These are phyloP conservation scores for Sminthopsis crassicaudata DNA, from an alignment of 2,113 vertebrate genomes.

Conservation along the genomic window DNA sequence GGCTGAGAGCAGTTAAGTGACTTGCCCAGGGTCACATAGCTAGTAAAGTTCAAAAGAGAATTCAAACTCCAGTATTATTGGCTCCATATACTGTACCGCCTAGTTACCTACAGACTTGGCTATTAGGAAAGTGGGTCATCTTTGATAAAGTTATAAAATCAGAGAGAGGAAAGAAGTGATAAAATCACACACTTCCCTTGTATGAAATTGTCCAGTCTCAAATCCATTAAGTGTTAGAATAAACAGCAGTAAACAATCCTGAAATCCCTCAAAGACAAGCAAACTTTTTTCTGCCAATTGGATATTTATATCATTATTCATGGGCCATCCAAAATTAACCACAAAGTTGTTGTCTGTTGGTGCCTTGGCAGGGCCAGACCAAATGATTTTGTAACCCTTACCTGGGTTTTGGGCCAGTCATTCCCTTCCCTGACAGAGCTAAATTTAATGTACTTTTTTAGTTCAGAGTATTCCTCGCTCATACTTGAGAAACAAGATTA, in stretches of 20 bases:
- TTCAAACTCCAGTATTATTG: neutral
- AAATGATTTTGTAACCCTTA: too few species aligned
- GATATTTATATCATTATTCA: too few species aligned
- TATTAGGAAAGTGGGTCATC: neutral
- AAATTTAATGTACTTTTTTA: too few species aligned
- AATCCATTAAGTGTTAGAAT: neutral
- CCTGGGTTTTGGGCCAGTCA: too few species aligned
- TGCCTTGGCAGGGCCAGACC: too few species aligned
- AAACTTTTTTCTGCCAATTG: too few species aligned
- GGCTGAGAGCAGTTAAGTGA: too few species aligned
- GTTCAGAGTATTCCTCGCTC: too few species aligned
- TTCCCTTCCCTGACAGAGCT: too few species aligned
- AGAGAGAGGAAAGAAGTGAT: neutral
- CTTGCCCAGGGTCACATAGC: neutral
- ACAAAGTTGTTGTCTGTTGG: too few species aligned
- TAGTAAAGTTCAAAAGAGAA: neutral
- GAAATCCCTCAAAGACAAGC: too few species aligned
- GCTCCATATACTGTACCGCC: neutral
- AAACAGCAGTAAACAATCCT: neutral
- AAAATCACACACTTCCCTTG: neutral
- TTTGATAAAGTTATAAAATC: neutral
- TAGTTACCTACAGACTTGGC: neutral
- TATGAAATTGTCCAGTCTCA: neutral
- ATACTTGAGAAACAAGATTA: neutral
- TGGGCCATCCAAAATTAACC: too few species aligned